These are phyloP conservation scores for Acanthisitta chloris DNA, from an alignment of 2,113 vertebrate species.

Conservation along the genomic window DNA sequence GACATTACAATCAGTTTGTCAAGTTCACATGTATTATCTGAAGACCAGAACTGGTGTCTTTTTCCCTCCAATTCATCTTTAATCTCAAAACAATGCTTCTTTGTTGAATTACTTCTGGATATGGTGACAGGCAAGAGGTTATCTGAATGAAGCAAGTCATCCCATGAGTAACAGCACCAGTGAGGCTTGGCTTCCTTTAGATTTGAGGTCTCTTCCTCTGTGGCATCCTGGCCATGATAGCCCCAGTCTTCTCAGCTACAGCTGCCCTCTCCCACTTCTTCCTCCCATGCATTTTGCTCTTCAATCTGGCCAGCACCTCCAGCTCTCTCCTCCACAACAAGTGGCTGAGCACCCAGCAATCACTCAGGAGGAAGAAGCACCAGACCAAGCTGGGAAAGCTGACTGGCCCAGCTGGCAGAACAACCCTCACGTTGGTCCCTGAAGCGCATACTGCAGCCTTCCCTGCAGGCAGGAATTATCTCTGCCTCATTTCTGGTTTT, in stretches of 20 bases:
- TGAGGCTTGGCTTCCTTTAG: neutral
- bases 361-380: neutral
- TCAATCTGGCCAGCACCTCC: neutral
- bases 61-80: neutral
- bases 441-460: neutral
- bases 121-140: neutral
- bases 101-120: neutral
- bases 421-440: rapidly evolving
- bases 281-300: rapidly evolving
- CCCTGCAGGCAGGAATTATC: neutral
- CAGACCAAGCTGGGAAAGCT: no score
- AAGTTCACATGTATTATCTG: neutral
- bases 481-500: neutral
- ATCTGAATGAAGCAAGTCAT: neutral
- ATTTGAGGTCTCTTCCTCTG: neutral
- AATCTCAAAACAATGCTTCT: neutral
- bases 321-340: neutral
- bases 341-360: neutral
- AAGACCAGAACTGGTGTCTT: neutral
- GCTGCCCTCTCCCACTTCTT: neutral
- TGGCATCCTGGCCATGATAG: neutral
- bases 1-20: neutral
- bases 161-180: neutral
- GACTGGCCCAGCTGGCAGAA: neutral
- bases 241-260: neutral